Conservation (phyloP, 2,797 vertebrate genomes). For the Neomorphus geoffroyi region DNA sequence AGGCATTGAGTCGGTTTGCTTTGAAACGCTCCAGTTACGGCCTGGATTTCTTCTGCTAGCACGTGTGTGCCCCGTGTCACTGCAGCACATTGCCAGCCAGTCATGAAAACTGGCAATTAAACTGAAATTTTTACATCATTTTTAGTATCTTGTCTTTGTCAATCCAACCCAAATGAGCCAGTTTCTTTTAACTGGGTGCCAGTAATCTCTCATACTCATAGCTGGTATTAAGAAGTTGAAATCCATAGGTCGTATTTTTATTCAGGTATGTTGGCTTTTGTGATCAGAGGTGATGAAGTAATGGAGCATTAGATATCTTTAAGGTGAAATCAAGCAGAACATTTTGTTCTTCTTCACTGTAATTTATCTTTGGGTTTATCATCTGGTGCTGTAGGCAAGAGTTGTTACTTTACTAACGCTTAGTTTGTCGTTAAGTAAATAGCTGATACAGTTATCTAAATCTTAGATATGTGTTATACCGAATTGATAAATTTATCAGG, state of each 20-base stretch:
- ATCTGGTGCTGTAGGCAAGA: background rate
- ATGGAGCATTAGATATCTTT: background rate
- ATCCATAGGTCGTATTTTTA: background rate
- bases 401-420: background rate
- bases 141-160: background rate
- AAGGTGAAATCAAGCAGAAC: background rate
- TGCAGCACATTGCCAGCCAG: background rate
- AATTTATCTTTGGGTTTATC: background rate
- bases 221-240: background rate
- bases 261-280: background rate
- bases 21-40: background rate
- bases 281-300: background rate
- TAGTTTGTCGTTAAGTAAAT: conserved; percentile 18
- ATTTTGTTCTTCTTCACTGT: background rate
- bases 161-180: background rate
- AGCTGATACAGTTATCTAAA: background rate
- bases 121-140: background rate
- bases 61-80: background rate
- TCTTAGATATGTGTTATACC: background rate
- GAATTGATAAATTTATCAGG: background rate
- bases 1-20: background rate
- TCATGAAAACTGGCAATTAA: background rate
- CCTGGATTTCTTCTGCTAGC: background rate
- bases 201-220: background rate
- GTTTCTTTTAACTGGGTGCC: background rate